Base-by-base conservation (phyloP, 2,888 invertebrate genomes). In the Drosophila nigricruria region DNA sequence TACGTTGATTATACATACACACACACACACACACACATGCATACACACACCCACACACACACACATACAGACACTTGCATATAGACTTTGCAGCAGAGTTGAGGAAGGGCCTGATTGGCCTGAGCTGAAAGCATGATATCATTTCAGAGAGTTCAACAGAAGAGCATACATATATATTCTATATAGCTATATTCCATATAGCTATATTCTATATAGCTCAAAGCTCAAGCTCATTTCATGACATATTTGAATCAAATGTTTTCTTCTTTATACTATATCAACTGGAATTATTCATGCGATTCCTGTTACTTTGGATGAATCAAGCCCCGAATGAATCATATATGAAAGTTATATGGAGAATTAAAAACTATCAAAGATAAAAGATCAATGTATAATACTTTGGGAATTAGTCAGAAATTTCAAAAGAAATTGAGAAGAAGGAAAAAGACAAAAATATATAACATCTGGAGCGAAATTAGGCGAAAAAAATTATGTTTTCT, bases 51-150 rank as follows among this genome's bases (percentile, higher is more conserved):
- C n/a, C 9, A n/a, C 1, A 10, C 9, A 10, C 0, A 16, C 9
- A 12, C 10, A 0, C 12, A 18, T 8, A 32, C 18, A 20, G n/a
- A n/a, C 4, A 43, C 12, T 14, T 14, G n/a, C 30, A 6, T 8
- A 6, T 30, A 30, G 6, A 30, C 30, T 30, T 16, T 5, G 42
- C 8, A 20, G 40, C 32, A 32, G 34, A 60, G 20, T 30, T 63
- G 61, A 47, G 36, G 23, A 32, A 47, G 45, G 47, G 38, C 5
- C 30, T 3, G 36, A n/a, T 23, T 47, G 25, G 36, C 14, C 45
- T n/a, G 9, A 36, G 14, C 47, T 54, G n/a, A 18, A 27, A 34
- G 43, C 18, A 32, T 72, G 58, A 73, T 52, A 65, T 56, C 49
- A 71, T 56, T 40, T 18, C 30, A 2, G 40, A 40, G 43, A 50